phyloP scores from a whole-genome alignment of 2,113 vertebrate species.

The Gracilinanus agilis region DNA sequence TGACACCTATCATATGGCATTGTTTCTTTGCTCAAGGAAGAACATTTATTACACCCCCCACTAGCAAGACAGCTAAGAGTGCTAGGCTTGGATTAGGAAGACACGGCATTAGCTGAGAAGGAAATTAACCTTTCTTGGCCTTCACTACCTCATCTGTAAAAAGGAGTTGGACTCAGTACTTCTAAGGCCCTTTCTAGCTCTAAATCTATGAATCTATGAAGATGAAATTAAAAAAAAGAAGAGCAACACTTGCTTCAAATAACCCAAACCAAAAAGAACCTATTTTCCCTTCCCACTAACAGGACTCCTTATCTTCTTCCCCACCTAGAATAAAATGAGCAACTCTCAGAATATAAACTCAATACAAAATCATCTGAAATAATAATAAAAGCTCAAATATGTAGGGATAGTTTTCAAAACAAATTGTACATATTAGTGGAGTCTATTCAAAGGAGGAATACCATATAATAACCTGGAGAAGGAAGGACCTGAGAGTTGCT shows the following conservation, averaged over 20 bases:
- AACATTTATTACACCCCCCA: background rate
- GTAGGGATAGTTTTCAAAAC: background rate
- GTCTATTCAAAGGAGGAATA: background rate
- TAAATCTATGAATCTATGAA: background rate
- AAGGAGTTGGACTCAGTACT: background rate
- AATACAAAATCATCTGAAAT: background rate
- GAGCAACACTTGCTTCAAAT: background rate
- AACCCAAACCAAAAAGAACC: background rate
- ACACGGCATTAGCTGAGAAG: background rate
- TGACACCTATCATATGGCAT: background rate
- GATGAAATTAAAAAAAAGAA: background rate
- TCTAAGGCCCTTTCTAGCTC: background rate
- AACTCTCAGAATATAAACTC: background rate
- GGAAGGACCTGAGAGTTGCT: background rate
- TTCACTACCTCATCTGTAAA: background rate
- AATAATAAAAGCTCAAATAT: background rate
- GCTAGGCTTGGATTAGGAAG: background rate
- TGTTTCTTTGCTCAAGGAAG: background rate
- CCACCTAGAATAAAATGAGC: background rate
- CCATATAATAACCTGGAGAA: background rate
- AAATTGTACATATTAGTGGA: background rate
- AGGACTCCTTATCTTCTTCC: background rate
- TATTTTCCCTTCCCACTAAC: background rate
- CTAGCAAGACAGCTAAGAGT: background rate
- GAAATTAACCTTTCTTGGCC: background rate